Evolutionary conservation across 2,888 invertebrate genomes (phyloP), one percentile per base, ranked within the genome.

Genomic region (Ormyrus nitidulus): DNA sequence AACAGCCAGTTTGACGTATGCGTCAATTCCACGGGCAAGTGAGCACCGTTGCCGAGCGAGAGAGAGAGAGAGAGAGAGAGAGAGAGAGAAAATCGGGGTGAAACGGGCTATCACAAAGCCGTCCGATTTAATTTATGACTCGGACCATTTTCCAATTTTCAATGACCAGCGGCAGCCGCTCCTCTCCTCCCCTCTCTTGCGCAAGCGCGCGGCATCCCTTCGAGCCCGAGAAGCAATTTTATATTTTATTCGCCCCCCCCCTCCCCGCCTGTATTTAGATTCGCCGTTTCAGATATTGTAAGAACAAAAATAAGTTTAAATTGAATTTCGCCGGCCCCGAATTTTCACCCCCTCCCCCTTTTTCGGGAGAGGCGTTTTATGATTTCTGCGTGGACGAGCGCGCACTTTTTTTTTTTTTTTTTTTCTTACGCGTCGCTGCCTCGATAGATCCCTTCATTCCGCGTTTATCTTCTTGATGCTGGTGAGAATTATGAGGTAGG

Each of bases 261-360:
- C 19, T 1, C 19, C 19, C 2, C 19, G 19, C 19, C 85, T 86
- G 86, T 87, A 88, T 87, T 89, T 87, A 87, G 88, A 89, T 89
- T 88, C 86, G 87, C 86, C 87, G 86, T 87, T 87, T 85, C 86
- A 86, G 88, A 88, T 88, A 87, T 87, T 88, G 88, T 85, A 85
- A 86, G 87, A 86, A 88, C 87, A 87, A 89, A 89, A 90, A 89
- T 89, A 89, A 89, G 87, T 87, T 88, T 86, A 86, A 89, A 90
- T 89, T 88, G 89, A 89, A 90, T 89, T 89, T 87, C 86, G 44
- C 13, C 59, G n/a, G 83, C 83, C 84, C 81, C 80, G 65, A 59
- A 69, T 77, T 75, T 72, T 79, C 73, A 81, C 71, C 73, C 75
- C 53, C 64, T 65, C 58, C 53, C 54, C 9, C 34, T 0, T n/a